phyloP scores from a whole-genome alignment of 37 sponge, comb jelly and placozoan genomes.

The Bolinopsis microptera region DNA sequence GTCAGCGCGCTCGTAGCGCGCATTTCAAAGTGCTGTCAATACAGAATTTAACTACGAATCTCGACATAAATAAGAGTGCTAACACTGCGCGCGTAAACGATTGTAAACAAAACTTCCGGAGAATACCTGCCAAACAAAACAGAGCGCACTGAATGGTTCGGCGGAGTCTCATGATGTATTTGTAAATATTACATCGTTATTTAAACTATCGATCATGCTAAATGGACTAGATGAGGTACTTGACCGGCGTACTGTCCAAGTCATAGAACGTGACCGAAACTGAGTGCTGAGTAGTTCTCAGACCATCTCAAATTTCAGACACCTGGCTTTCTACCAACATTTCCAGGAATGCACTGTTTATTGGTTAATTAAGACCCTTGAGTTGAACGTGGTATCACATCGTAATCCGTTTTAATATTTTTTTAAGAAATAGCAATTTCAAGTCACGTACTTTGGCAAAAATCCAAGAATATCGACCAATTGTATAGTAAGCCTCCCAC shows the following conservation, averaged over 20 bases:
- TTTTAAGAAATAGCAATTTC: too few relatives aligned
- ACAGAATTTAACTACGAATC: neutral
- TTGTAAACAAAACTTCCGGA: constrained; percentile 62
- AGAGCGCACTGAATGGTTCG: neutral
- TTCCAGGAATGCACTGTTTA: neutral
- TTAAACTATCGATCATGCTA: too few relatives aligned
- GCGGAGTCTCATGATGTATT: neutral
- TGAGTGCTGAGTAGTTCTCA: neutral
- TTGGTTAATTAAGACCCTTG: neutral
- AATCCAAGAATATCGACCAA: too few relatives aligned
- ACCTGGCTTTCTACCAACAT: neutral
- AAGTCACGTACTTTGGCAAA: too few relatives aligned
- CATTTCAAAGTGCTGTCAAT: neutral
- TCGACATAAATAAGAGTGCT: neutral
- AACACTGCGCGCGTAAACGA: neutral
- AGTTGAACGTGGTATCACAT: too few relatives aligned
- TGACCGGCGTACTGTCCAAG: too few relatives aligned
- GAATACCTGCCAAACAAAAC: constrained; percentile 11
- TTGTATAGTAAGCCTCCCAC: too few relatives aligned
- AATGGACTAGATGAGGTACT: too few relatives aligned
- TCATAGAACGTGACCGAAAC: too few relatives aligned
- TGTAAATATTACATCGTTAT: too few relatives aligned
- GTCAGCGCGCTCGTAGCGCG: neutral
- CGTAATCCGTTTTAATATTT: too few relatives aligned
- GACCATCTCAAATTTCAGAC: neutral